Conservation (phyloP, 1,140 invertebrate species). For the Delia radicum region DNA sequence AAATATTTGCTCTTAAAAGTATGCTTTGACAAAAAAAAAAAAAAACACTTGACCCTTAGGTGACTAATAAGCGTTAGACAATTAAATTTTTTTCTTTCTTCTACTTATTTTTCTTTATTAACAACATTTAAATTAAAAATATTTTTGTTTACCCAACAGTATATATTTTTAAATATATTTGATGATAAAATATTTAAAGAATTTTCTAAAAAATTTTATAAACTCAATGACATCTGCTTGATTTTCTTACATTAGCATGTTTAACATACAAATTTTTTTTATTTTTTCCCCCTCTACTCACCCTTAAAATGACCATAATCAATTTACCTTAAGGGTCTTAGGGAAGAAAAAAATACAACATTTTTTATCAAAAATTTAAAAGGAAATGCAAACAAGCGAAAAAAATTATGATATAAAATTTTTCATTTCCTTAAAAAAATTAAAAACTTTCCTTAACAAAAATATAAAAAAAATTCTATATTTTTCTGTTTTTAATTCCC, state of each 20-base stretch:
- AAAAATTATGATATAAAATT: slow-evolving; percentile 7
- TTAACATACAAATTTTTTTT: no score
- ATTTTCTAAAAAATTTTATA: no score
- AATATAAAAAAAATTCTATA: neutral
- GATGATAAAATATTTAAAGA: neutral
- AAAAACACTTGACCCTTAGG: neutral
- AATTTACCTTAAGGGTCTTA: slow-evolving; percentile 6
- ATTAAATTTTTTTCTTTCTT: neutral
- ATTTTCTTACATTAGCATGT: slow-evolving; percentile 14
- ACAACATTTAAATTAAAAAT: neutral
- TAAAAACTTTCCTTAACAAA: neutral
- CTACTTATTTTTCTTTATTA: no score
- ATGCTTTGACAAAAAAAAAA: neutral
- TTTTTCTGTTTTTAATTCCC: slow-evolving; percentile 6
- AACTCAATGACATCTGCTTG: slow-evolving; percentile 22
- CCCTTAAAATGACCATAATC: slow-evolving; percentile 19
- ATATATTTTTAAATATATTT: no score
- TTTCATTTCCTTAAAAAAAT: slow-evolving; percentile 5
- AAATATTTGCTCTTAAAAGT: neutral
- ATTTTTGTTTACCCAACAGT: slow-evolving; percentile 17
- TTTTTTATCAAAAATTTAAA: slow-evolving; percentile 22
- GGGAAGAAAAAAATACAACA: no score
- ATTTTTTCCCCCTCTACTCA: neutral
- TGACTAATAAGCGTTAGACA: slow-evolving; percentile 14
- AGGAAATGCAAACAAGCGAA: slow-evolving; percentile 14